phyloP scores from a whole-genome alignment of 2,888 invertebrate genomes.

The Platycheirus albimanus region DNA sequence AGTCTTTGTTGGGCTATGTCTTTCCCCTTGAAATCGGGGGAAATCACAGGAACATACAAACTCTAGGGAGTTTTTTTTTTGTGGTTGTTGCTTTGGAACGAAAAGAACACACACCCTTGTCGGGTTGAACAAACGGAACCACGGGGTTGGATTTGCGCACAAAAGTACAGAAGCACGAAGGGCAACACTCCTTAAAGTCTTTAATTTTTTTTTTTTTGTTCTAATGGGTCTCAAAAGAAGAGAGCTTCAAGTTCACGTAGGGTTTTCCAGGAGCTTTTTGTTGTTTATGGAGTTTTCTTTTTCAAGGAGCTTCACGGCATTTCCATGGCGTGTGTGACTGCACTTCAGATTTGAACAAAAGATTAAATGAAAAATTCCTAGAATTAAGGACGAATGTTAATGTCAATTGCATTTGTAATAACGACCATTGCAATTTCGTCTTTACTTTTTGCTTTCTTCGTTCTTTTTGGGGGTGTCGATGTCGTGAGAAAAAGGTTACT shows the following conservation, averaged over 20 bases:
- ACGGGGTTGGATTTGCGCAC: conserved; percentile 40
- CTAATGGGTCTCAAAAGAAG: conserved; percentile 13
- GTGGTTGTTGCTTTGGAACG: not conserved
- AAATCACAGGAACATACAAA: conserved; percentile 30
- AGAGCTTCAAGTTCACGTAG: conserved; percentile 34
- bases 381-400: conserved; percentile 1
- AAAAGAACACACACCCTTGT: not conserved
- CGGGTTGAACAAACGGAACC: conserved; percentile 31
- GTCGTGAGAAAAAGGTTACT: conserved; percentile 37
- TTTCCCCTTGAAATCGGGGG: conserved; percentile 18
- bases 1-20: conserved; percentile 20
- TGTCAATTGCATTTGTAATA: conserved; percentile 38
- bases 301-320: conserved; percentile 29
- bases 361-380: conserved; percentile 10
- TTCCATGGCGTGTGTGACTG: conserved; percentile 17
- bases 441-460: not conserved
- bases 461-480: not conserved
- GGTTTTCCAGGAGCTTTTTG: conserved; percentile 39
- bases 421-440: conserved; percentile 8
- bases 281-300: not conserved
- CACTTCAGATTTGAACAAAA: conserved; percentile 35
- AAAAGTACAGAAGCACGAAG: conserved; percentile 3
- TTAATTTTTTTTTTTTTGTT: too few relatives aligned
- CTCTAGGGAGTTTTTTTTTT: conserved; percentile 26
- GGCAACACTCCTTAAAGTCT: conserved; percentile 46